Evolutionary conservation across 2,113 vertebrate species (phyloP), one percentile per base, ranked within the genome.

Genomic region (Halichoeres trimaculatus): DNA sequence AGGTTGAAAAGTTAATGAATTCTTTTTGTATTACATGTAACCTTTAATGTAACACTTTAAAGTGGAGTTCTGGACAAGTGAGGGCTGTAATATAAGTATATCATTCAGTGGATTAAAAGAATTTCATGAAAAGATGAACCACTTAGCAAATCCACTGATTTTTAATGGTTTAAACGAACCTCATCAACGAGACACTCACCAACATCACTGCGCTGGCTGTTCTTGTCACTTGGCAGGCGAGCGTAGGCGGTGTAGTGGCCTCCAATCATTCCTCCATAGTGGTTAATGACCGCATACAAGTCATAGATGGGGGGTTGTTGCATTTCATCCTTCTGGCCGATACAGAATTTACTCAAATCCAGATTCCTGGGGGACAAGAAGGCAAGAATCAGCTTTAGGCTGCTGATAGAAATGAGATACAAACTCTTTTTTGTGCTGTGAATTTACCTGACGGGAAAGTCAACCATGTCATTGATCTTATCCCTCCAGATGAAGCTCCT

Each of bases 401-500:
- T n/a, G 19, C 19, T n/a, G 45, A 16, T n/a, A 19, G 19, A 48
- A 8, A 48, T n/a, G 19, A 2, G 45, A 19, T 48, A 19, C 1
- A 48, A 48, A n/a, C 8, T n/a, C 17, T 10, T 19, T 3, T 10
- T 48, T 20, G 8, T 8, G 10, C 19, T 20, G 17, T 13, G 34
- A 7, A 9, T 80, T 87, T 87, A 99, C 98, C 98, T 95, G 83
- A 99, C 96, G 0, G 98, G 98, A 47, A 99, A 99, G 84, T 99
- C 98, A 43, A 99, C 98, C 96, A 99, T 96, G 89, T 99, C 98
- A 0, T 99, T 99, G 88, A 99, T 99, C 89, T 99, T 99, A 85
- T 99, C 98, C 55, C 98, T 96, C 98, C 98, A 99, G 79, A 99
- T 98, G 88, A 99, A 99, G 79, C 96, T 99, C 55, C 98, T 95